Base-by-base conservation (phyloP, 1,140 invertebrate genomes). In the Agrypnia vestita region DNA sequence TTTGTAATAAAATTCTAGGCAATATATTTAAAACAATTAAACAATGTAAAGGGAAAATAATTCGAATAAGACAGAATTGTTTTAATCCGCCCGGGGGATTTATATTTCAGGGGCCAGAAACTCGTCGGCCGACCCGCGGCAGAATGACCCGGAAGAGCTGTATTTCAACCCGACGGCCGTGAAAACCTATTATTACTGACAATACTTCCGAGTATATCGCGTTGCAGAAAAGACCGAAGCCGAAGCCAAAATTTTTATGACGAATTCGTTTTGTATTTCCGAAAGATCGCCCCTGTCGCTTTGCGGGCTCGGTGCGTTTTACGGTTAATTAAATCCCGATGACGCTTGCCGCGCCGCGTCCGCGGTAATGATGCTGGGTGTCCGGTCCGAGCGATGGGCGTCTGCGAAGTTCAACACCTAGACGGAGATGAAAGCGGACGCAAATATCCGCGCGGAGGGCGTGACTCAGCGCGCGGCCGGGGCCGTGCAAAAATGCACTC, bases 391-490 rank as follows among this genome's bases (percentile, higher is more conserved):
- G 49, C 8, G n/a, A 51, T 51, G 17, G 59, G 25, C 13, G 61
- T 64, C 61, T 64, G 61, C n/a, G 61, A 64, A 64, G 11, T 64
- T 43, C 61, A 64, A 43, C 61, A 15, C 61, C 25, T 44, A 64
- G 61, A 35, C 35, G 61, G 35, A n/a, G 61, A 19, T n/a, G 35
- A 21, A 21, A 25, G 35, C 61, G 61, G 61, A 25, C 61, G 35
- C 61, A 64, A 64, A 64, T 64, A 64, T 25, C 61, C 35, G 15
- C 55, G 55, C 61, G 19, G 61, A 64, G 25, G 13, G 15, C 15
- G 35, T 64, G 61, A 64, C 10, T 64, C 61, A 64, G 61, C 35
- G 61, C 12, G 19, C 19, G 61, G 35, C 61, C n/a, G 13, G 15
- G 4, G 55, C 55, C 15, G n/a, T n/a, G n/a, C n/a, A n/a, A n/a